phyloP scores from a whole-genome alignment of 2,888 invertebrate genomes.

The Pachliopta kotzebuea region DNA sequence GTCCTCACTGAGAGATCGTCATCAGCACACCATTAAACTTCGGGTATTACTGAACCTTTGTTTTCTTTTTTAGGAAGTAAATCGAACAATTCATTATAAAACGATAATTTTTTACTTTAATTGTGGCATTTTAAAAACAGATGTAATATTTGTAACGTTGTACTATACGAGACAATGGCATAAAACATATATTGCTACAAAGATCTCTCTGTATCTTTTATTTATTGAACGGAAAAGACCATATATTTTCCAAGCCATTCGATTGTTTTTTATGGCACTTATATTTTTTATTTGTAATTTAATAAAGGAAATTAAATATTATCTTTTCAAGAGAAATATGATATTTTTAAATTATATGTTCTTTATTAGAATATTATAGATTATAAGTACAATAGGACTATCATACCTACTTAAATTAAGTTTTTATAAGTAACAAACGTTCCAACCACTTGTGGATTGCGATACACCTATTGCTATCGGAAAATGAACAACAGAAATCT shows the following conservation, averaged over 20 bases:
- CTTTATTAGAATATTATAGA: not conserved
- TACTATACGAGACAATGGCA: not conserved
- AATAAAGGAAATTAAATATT: not conserved
- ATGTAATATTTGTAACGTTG: not conserved
- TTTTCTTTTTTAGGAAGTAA: slow-evolving; percentile 44
- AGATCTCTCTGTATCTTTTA: slow-evolving; percentile 7
- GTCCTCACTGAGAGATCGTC: slow-evolving; percentile 59
- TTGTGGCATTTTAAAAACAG: not conserved
- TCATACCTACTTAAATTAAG: not conserved
- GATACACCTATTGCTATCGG: slow-evolving; percentile 49
- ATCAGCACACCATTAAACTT: slow-evolving; percentile 50
- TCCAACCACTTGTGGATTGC: slow-evolving; percentile 76
- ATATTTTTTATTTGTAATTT: not conserved
- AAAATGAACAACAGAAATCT: slow-evolving; percentile 49
- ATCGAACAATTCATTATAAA: not conserved
- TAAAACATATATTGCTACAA: slow-evolving; percentile 1
- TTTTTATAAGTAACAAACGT: slow-evolving; percentile 39
- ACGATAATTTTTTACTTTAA: not conserved
- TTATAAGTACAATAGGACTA: not conserved
- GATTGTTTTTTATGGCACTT: slow-evolving; percentile 12
- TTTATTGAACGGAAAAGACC: not conserved
- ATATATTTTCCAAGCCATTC: slow-evolving; percentile 8
- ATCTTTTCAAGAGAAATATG: not conserved
- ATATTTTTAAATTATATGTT: not conserved
- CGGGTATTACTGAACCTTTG: slow-evolving; percentile 65